Base-by-base conservation (phyloP, 53 echinoderm and acorn worm species). In the Patiria pectinifera region DNA sequence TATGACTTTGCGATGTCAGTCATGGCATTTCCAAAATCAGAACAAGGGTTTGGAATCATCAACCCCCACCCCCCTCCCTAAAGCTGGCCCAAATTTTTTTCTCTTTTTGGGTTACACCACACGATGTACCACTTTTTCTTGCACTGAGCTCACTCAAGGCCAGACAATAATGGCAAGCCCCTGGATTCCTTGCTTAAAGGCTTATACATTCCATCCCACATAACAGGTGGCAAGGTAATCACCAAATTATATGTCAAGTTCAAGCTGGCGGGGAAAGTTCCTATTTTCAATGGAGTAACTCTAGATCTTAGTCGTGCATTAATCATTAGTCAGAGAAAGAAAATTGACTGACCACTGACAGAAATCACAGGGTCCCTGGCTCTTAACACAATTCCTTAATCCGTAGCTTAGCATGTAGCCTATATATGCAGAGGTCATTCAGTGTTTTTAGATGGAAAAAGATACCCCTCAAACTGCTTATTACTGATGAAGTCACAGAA, bases 211-310 rank as follows among this genome's bases (percentile, higher is more conserved):
- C 77, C 77, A 77, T 77, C 44, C 45, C 10, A 44, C 11, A 35
- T 14, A 35, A 77, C 84, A 66, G 63, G 63, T 84, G 84, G 62
- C 62, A 84, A 84, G 62, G 62, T 62, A 18, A 7, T 84, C 61
- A 60, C 14, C 62, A 3, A 60, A 26, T 77, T 35, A 7, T 35
- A 35, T 18, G 84, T 84, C 84, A 66, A 84, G 84, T 84, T 63
- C 66, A 45, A n/a, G 60, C 15, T 11, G 26, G n/a, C 24, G 11
- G 83, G 63, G 15, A 12, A 25, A 43, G n/a, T 35, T 43, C 21
- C 44, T 26, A 62, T 13, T 84, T 4, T 12, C 35, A 14, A 83
- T 77, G 3, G 16, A 8, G 77, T 77, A 14, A 77, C 77, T 35
- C 35, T 35, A 35, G 35, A 35, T 44, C 77, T 44, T 77, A 11